These are phyloP conservation scores for Tadarida brasiliensis DNA, from an alignment of 2,797 vertebrate species.

Conservation along the genomic window DNA sequence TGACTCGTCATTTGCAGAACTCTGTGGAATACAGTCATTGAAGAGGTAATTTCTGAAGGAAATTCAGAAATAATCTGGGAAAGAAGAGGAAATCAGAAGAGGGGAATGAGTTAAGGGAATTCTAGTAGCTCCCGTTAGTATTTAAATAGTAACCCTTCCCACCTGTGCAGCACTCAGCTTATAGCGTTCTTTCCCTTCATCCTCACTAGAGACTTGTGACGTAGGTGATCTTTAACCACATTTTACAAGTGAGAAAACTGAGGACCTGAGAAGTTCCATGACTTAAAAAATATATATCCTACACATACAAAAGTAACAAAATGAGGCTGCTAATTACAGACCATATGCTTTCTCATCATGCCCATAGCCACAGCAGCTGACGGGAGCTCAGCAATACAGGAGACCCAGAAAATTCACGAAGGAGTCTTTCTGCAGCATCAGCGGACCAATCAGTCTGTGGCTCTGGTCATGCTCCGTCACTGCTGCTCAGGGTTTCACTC, in stretches of 20 bases:
- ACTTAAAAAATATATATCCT: background rate
- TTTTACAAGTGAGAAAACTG: constrained; percentile 25
- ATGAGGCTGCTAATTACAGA: background rate
- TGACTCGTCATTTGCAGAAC: background rate
- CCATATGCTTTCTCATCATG: background rate
- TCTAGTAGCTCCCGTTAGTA: background rate
- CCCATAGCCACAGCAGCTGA: background rate
- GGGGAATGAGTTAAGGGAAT: background rate
- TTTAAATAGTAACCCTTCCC: background rate
- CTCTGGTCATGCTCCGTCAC: background rate
- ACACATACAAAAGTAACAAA: background rate
- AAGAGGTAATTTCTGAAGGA: constrained; percentile 9
- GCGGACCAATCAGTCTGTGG: background rate
- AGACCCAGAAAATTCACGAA: background rate
- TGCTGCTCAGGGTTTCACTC: background rate
- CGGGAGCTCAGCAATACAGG: background rate
- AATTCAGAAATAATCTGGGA: constrained; percentile 10
- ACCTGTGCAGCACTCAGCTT: background rate
- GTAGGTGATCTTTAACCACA: background rate
- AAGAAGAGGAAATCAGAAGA: background rate
- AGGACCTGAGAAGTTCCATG: background rate
- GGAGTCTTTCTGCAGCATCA: background rate
- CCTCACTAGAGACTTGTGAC: background rate
- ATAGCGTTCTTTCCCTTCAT: background rate
- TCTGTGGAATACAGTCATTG: background rate